Conservation (phyloP, 2,113 vertebrate species). For the Nematolebias whitei region DNA sequence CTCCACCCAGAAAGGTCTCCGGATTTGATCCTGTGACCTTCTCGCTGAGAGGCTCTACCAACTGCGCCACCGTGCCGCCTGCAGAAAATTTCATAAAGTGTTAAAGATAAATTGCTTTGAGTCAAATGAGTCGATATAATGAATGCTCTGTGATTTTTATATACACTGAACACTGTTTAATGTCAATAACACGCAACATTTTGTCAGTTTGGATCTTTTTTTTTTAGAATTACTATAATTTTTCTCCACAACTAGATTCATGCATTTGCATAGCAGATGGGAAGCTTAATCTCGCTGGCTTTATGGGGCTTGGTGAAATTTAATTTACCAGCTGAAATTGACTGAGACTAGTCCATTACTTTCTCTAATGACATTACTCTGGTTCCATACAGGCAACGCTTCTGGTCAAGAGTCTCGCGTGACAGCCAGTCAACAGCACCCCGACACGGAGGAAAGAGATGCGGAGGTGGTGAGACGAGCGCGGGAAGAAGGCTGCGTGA, state of each 20-base stretch:
- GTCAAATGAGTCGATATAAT: neutral
- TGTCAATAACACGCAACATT: neutral
- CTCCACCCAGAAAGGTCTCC: too few species aligned
- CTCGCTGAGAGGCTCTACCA: too few species aligned
- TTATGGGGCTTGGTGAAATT: neutral
- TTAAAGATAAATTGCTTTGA: neutral
- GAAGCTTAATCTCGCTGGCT: neutral
- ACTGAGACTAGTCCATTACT: neutral
- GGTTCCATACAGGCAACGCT: constrained; percentile 26
- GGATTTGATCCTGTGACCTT: too few species aligned
- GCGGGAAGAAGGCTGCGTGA: constrained; percentile 77
- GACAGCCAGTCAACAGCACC: constrained; percentile 20
- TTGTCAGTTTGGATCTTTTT: neutral
- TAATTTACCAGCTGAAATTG: constrained; percentile 7
- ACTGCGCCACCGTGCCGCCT: too few species aligned
- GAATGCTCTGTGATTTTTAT: neutral
- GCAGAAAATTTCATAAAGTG: neutral
- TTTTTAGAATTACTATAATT: neutral
- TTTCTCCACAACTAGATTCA: neutral
- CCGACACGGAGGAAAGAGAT: constrained; percentile 37
- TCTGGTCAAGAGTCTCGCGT: constrained; percentile 7
- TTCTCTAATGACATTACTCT: constrained; percentile 11
- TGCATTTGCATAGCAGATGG: neutral
- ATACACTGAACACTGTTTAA: too few species aligned
- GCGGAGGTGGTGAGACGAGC: constrained; percentile 63